Percentiles rank a stretch among this genome's conserved stretches.
phyloP scores from a whole-genome alignment of 2,888 invertebrate species.

The Eupithecia tripunctaria region DNA sequence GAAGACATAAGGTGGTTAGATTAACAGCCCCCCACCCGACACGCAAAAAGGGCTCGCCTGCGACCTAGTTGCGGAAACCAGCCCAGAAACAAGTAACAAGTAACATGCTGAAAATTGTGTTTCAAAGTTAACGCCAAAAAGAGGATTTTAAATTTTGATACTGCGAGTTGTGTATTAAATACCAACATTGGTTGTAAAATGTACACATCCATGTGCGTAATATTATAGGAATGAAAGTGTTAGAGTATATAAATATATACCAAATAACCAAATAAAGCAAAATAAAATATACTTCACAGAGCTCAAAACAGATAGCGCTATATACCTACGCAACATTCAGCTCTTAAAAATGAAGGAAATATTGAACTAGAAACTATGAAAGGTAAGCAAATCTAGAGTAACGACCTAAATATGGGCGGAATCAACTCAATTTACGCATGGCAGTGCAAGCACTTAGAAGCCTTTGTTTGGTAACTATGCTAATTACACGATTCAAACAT shows the following conservation, averaged over 20 bases:
- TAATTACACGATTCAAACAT: conserved; percentile 59
- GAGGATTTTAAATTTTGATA: too few relatives aligned
- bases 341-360: background rate
- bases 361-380: background rate
- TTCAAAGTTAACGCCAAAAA: too few relatives aligned
- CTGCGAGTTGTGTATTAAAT: too few relatives aligned
- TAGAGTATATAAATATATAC: background rate
- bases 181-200: too few relatives aligned
- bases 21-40: too few relatives aligned
- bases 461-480: conserved; percentile 53
- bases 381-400: conserved; percentile 9
- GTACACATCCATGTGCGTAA: too few relatives aligned
- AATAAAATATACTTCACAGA: background rate
- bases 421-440: conserved; percentile 33
- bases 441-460: conserved; percentile 48
- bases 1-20: too few relatives aligned
- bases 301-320: background rate
- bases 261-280: too few relatives aligned
- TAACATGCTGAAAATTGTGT: too few relatives aligned
- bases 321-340: background rate
- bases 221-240: background rate
- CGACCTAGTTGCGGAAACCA: too few relatives aligned
- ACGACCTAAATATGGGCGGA: conserved; percentile 44
- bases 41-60: too few relatives aligned
- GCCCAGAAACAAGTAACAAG: too few relatives aligned